Conservation (phyloP, 2,888 invertebrate species). For the Nomada fabriciana region DNA sequence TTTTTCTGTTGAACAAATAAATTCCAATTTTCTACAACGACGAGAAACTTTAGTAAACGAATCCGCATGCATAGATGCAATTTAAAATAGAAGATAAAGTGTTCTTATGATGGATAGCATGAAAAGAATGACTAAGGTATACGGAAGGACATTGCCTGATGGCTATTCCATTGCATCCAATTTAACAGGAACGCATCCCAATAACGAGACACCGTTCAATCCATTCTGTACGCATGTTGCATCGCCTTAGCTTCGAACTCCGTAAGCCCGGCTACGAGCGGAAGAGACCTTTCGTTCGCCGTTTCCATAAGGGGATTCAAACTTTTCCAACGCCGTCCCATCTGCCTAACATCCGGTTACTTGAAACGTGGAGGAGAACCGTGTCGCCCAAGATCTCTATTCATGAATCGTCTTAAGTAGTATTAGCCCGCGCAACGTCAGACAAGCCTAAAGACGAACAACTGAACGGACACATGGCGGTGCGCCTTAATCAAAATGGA, state of each 20-base stretch:
- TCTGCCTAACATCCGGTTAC: neutral
- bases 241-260: neutral
- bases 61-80: neutral
- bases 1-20: too few relatives aligned
- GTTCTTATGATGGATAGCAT: neutral
- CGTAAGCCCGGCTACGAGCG: neutral
- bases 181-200: neutral
- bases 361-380: slow-evolving; percentile 9
- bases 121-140: too few relatives aligned
- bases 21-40: neutral
- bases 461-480: slow-evolving; percentile 14
- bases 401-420: neutral
- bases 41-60: neutral
- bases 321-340: slow-evolving; percentile 41
- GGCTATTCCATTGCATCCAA: slow-evolving; percentile 9
- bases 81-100: neutral
- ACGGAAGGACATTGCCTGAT: neutral
- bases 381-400: neutral
- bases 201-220: slow-evolving; percentile 10
- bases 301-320: slow-evolving; percentile 46
- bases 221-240: slow-evolving; percentile 2
- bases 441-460: neutral
- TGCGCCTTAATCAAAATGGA: slow-evolving; percentile 52
- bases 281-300: slow-evolving; percentile 10
- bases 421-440: neutral